Conservation (phyloP, 2,888 invertebrate genomes). For the Tholera decimalis region DNA sequence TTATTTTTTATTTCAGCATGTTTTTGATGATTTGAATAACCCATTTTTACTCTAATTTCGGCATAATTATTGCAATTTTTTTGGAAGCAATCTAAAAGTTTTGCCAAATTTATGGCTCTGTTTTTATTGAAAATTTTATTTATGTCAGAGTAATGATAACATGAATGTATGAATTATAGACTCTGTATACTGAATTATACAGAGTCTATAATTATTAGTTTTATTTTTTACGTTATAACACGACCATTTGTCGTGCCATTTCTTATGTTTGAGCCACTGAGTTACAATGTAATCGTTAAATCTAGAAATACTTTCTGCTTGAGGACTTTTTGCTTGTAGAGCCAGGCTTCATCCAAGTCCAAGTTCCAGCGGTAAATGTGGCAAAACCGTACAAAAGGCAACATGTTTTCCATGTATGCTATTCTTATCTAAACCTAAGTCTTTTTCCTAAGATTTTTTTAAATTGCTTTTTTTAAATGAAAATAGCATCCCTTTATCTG, state of each 20-base stretch:
- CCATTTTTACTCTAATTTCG: constrained; percentile 20
- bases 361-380: constrained; percentile 20
- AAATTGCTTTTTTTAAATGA: no score
- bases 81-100: constrained; percentile 12
- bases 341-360: constrained; percentile 17
- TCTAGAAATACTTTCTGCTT: no score
- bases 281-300: no score
- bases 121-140: constrained; percentile 17
- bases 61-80: constrained; percentile 19
- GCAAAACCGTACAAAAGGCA: constrained; percentile 12
- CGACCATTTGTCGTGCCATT: constrained; percentile 1
- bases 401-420: constrained; percentile 7
- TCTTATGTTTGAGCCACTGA: constrained; percentile 1
- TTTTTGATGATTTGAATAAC: constrained; percentile 23
- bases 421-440: constrained; percentile 7
- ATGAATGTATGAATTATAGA: no score
- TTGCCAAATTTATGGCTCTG: constrained; percentile 8
- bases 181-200: no score
- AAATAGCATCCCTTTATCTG: constrained; percentile 2
- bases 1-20: constrained; percentile 14
- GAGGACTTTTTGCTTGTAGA: not conserved
- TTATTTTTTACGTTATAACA: not conserved
- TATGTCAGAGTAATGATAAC: constrained; percentile 5
- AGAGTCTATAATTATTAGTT: no score
- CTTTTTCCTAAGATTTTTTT: not conserved